Evolutionary conservation across 2,888 invertebrate genomes (phyloP), one percentile per base, ranked within the genome.

Genomic region (Yponomeuta cagnagella): DNA sequence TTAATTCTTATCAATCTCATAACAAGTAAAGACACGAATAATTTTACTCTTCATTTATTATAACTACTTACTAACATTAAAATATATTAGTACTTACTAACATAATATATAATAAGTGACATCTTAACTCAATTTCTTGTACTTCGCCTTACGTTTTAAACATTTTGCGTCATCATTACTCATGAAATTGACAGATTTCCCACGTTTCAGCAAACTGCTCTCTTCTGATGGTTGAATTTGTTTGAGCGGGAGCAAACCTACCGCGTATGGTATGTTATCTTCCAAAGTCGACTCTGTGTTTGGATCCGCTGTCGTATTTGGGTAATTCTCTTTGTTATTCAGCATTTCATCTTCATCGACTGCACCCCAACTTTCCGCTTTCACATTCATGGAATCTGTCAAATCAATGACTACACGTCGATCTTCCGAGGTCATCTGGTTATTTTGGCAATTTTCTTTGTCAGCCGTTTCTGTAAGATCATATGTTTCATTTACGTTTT

Each of bases 211-310:
- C 70, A 83, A 74, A 77, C 77, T 79, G 4, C 74, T 76, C 15
- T 86, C 83, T 72, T 87, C 88, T 8, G 75, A 73, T 1, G 78
- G 71, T 68, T 83, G 83, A 0, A 80, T 75, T 71, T 87, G 85
- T 75, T 89, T 91, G 30, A 89, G 75, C 5, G 92, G 91, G 37
- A 89, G 82, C 70, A 91, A 76, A 1, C 91, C 91, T 10, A 92
- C 90, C n/a, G 92, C 91, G 74, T 80, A 91, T 0, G 92, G 92
- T 73, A 92, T 90, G 72, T 90, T 82, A 72, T 87, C 84, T 70
- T 84, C 82, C 70, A 84, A 75, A 43, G 79, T 79, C 9, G 80
- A 74, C 72, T 76, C 78, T n/a, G 77, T 72, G 71, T 75, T 75
- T 12, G 76, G 77, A 70, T 75, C 72, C 72, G 76, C 74, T 23